These are phyloP conservation scores for Lasioglossum albipes DNA, from an alignment of 1,140 invertebrate genomes.

Conservation along the genomic window DNA sequence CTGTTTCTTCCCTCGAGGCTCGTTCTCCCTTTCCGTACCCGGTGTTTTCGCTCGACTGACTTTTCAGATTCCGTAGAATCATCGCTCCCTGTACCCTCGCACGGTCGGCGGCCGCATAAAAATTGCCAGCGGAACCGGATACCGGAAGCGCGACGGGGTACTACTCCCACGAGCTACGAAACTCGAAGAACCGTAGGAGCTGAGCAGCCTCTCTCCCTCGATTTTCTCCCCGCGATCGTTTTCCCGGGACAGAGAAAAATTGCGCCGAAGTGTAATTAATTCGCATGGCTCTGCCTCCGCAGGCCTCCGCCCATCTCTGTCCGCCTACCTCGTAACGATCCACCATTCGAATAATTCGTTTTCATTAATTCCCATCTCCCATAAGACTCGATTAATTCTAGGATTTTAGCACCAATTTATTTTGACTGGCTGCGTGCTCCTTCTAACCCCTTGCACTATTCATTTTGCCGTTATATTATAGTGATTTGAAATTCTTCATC, in stretches of 20 bases:
- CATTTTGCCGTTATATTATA: too few relatives aligned
- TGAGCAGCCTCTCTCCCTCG: background rate
- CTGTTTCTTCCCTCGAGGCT: slow-evolving; percentile 43
- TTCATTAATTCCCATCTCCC: background rate
- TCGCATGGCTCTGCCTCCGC: background rate
- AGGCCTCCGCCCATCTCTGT: background rate
- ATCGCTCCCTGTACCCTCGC: slow-evolving; percentile 51
- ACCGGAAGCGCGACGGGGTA: slow-evolving; percentile 65
- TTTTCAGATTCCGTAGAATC: slow-evolving; percentile 77
- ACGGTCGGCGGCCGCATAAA: slow-evolving; percentile 61
- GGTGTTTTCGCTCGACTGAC: slow-evolving; percentile 69
- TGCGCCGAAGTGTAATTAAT: slow-evolving; percentile 30
- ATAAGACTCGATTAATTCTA: background rate
- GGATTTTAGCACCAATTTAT: background rate
- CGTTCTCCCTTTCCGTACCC: slow-evolving; percentile 38
- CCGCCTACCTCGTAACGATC: background rate
- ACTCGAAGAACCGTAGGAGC: slow-evolving; percentile 15
- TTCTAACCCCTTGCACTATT: too few relatives aligned
- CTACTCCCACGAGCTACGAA: slow-evolving; percentile 10
- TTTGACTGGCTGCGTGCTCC: too few relatives aligned
- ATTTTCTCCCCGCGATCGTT: background rate
- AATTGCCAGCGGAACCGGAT: slow-evolving; percentile 73
- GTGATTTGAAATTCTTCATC: too few relatives aligned
- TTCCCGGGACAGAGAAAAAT: slow-evolving; percentile 32
- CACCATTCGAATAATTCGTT: background rate